Conservation (phyloP, 2,888 invertebrate genomes). For the Creontiades dilutus region DNA sequence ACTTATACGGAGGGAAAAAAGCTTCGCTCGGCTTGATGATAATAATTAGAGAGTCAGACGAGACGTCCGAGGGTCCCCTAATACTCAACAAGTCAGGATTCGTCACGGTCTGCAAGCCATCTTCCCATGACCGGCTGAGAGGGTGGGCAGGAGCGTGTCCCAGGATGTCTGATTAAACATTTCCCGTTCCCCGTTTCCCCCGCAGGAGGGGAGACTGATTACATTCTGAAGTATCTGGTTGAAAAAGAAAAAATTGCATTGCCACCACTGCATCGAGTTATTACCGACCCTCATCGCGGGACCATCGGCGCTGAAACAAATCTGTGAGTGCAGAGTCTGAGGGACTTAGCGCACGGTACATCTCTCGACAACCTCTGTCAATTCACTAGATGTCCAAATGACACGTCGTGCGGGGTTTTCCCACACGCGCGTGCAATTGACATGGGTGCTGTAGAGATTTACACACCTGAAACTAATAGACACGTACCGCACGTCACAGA, state of each 20-base stretch:
- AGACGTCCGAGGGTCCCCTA: conserved; percentile 12
- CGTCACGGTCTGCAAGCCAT: conserved; percentile 20
- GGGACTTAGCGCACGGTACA: too few species aligned
- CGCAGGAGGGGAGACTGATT: not conserved
- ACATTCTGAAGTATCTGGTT: conserved; percentile 15
- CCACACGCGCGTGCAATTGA: too few species aligned
- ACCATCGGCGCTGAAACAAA: too few species aligned
- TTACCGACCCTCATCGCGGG: not conserved
- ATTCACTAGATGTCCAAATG: too few species aligned
- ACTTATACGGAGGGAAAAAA: not conserved
- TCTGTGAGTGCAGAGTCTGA: too few species aligned
- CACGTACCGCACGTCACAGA: too few species aligned
- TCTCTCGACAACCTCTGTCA: too few species aligned
- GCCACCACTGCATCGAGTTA: conserved; percentile 9
- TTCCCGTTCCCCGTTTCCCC: conserved; percentile 24
- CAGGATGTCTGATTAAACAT: conserved; percentile 59
- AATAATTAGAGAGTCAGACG: not conserved
- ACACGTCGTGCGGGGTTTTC: too few species aligned
- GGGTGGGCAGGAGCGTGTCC: not conserved
- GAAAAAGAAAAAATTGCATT: not conserved
- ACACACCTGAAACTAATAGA: too few species aligned
- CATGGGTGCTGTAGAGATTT: too few species aligned
- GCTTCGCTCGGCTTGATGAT: conserved; percentile 2
- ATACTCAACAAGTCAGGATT: conserved; percentile 8
- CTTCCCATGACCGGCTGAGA: not conserved